These are phyloP conservation scores for Ptychobarbus kaznakovi DNA, from an alignment of 2,797 vertebrate species.

Conservation along the genomic window DNA sequence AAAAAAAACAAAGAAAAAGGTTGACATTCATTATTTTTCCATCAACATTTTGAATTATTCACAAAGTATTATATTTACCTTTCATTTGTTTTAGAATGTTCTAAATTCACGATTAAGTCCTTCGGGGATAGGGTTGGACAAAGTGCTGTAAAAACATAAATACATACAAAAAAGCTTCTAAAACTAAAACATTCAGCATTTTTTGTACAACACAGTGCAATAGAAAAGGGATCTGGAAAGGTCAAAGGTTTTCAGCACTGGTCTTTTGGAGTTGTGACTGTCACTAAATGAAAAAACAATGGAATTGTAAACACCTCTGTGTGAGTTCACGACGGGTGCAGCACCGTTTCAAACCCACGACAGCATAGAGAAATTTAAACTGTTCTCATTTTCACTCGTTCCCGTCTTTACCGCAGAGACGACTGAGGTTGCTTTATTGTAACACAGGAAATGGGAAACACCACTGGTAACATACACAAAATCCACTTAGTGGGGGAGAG, in stretches of 20 bases:
- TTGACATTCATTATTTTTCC: constrained; percentile 78
- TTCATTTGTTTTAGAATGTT: constrained; percentile 58
- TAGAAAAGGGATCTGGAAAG: constrained; percentile 57
- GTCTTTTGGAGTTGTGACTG: constrained; percentile 58
- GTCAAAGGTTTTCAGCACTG: constrained; percentile 65
- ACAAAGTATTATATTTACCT: constrained; percentile 68
- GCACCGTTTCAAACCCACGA: constrained; percentile 62
- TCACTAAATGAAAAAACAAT: constrained; percentile 55
- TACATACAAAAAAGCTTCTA: constrained; percentile 76
- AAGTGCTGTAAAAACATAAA: constrained; percentile 85
- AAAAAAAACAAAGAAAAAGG: constrained; percentile 44
- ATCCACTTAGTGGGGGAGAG: constrained; percentile 47
- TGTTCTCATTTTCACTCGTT: constrained; percentile 32
- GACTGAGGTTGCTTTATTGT: constrained; percentile 51
- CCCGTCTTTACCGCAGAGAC: constrained; percentile 49
- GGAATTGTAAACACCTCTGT: constrained; percentile 68
- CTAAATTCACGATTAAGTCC: constrained; percentile 71
- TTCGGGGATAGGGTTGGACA: constrained; percentile 69
- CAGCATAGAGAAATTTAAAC: constrained; percentile 53
- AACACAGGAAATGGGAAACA: constrained; percentile 57
- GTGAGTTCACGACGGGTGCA: constrained; percentile 55
- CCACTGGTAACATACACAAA: constrained; percentile 60
- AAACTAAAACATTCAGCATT: constrained; percentile 81
- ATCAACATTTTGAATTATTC: constrained; percentile 72
- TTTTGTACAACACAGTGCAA: constrained; percentile 81